Evolutionary conservation across 1,140 invertebrate species (phyloP).

Genomic region (Geopemphigus sp.): DNA sequence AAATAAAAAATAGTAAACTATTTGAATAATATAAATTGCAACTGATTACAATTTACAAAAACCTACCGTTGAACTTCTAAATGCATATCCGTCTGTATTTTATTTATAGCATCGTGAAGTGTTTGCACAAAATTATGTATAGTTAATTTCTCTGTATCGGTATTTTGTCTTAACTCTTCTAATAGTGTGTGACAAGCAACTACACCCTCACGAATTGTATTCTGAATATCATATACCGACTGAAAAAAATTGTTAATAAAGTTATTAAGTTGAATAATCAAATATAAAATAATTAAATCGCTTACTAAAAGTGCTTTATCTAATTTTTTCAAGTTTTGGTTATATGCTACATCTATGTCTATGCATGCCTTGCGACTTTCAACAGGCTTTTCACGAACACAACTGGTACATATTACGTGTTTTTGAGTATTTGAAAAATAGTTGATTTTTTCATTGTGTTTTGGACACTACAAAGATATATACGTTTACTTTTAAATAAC

Average conservation of each 20-base stretch:
- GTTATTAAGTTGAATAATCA: not conserved
- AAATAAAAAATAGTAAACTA: too few relatives aligned
- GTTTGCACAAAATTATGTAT: conserved; percentile 68
- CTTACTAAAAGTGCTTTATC: conserved; percentile 61
- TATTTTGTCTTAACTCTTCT: conserved; percentile 65
- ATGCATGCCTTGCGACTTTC: conserved; percentile 67
- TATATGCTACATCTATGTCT: conserved; percentile 71
- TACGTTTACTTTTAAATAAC: not conserved
- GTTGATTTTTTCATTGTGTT: conserved; percentile 69
- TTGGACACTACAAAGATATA: conserved; percentile 60
- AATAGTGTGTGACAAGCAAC: conserved; percentile 65
- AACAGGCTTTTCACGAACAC: conserved; percentile 66
- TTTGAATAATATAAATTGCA: too few relatives aligned
- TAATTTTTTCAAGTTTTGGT: conserved; percentile 66
- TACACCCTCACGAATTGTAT: conserved; percentile 65
- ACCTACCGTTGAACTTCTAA: conserved; percentile 63
- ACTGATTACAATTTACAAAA: not conserved
- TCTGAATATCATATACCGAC: conserved; percentile 64
- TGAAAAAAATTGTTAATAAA: conserved; percentile 50
- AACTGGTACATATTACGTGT: conserved; percentile 69
- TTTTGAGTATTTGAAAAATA: conserved; percentile 70
- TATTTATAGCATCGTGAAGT: conserved; percentile 65
- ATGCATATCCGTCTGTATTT: conserved; percentile 64
- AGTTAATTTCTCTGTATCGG: conserved; percentile 66
- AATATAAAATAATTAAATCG: conserved; percentile 11